Conservation (phyloP, 2,113 vertebrate species). For the Macrotus californicus region DNA sequence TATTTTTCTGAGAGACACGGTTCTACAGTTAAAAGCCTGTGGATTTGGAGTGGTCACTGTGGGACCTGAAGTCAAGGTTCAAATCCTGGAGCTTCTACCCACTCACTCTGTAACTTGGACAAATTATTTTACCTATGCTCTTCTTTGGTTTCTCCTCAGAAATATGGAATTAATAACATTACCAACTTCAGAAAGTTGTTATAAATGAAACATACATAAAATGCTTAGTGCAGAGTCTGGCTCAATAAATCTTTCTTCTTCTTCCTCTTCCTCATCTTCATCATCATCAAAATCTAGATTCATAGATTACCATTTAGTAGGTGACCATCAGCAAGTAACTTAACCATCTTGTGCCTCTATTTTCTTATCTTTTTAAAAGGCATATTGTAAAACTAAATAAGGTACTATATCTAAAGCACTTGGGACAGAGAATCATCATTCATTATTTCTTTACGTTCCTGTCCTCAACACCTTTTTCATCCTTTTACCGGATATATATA, state of each 20-base stretch:
- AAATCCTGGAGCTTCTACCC: neutral
- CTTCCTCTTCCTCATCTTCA: neutral
- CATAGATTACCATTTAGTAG: neutral
- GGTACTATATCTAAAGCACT: neutral
- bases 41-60: neutral
- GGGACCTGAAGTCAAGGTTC: neutral
- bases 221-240: neutral
- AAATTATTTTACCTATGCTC: neutral
- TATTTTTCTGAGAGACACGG: neutral
- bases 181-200: neutral
- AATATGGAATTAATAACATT: neutral
- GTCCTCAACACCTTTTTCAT: neutral
- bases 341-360: neutral
- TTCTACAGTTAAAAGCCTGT: neutral
- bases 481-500: neutral
- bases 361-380: neutral
- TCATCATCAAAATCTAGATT: neutral
- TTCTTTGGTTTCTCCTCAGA: neutral
- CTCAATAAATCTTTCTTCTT: neutral
- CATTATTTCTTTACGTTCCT: neutral
- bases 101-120: neutral
- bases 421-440: neutral
- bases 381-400: neutral
- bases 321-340: neutral
- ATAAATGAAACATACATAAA: neutral